Evolutionary conservation across 2,888 invertebrate genomes (phyloP), one percentile per base, ranked within the genome.

Genomic region (Melinaea marsaeus): DNA sequence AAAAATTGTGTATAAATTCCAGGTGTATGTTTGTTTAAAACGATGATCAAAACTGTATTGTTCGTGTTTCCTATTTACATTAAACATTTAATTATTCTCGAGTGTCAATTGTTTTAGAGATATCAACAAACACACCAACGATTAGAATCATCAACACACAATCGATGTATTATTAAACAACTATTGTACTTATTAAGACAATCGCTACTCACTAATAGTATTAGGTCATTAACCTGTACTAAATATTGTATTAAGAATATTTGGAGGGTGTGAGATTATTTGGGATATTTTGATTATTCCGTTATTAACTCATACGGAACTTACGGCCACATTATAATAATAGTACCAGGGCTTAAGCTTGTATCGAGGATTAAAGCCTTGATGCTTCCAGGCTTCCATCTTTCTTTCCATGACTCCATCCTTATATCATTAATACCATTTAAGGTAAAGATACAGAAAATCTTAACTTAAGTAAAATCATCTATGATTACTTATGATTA

Each of bases 1-100:
- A 67, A 56, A 48, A 65, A 61, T 72, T 69, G 55, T 42, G 51
- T 61, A 35, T 54, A 58, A 42, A n/a, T 33, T 46, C 13, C 61
- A 5, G n/a, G 13, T 60, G 32, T 51, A 32, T 32, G 32, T 51
- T 51, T 51, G 51, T 51, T 3, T 51, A 51, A 51, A 51, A 11
- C 32, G 32, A 51, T 51, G 22, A 32, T 51, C 32, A 7, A 32
- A 42, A 42, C 42, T 42, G n/a, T 22, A 51, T 32, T 51, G 51
- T 51, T 32, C 7, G 48, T 51, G 13, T 51, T 51, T 13, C 5
- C 5, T 51, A 51, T 51, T 51, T 51, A 32, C 32, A 9, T 51
- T 51, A 5, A 51, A 51, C 48, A 51, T 3, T 7, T 32, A 32
- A 32, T 51, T 51, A 51, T 51, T 32, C 5, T 51, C 32, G 51